A percentile compares a stretch with the other conserved stretches of the same genome.
phyloP scores from a whole-genome alignment of 2,888 invertebrate species.

The Dioctria rufipes region DNA sequence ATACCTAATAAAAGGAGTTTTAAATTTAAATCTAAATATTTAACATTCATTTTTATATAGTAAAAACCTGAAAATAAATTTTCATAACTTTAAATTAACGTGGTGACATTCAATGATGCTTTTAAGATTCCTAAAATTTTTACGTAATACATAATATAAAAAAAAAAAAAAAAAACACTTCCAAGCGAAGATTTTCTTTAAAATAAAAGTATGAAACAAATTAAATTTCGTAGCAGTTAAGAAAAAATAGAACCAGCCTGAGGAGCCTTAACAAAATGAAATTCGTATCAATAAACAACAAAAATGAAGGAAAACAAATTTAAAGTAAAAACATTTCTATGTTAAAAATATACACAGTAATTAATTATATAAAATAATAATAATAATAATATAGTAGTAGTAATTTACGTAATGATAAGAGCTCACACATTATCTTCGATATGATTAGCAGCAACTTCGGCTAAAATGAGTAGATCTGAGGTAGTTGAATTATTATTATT shows the following conservation, averaged over 20 bases:
- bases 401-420: not conserved
- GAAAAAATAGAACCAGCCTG: not conserved
- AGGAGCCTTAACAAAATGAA: constrained; percentile 30
- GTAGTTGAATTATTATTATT: constrained; percentile 60
- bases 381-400: not conserved
- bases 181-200: not conserved
- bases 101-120: too few species aligned
- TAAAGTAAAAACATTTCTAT: constrained; percentile 29
- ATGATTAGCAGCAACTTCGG: constrained; percentile 70
- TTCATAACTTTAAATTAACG: too few species aligned
- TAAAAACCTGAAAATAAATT: too few species aligned
- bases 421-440: constrained; percentile 62
- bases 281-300: constrained; percentile 40
- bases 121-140: too few species aligned
- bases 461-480: constrained; percentile 70
- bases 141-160: too few species aligned
- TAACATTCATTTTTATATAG: too few species aligned
- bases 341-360: constrained; percentile 36
- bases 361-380: not conserved
- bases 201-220: constrained; percentile 15
- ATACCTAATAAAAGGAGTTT: too few species aligned
- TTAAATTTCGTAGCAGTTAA: constrained; percentile 31
- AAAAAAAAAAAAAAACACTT: too few species aligned
- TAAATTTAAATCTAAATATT: too few species aligned
- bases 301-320: constrained; percentile 39